Conservation (phyloP, 1,140 invertebrate species). For the Nebria ingens region DNA sequence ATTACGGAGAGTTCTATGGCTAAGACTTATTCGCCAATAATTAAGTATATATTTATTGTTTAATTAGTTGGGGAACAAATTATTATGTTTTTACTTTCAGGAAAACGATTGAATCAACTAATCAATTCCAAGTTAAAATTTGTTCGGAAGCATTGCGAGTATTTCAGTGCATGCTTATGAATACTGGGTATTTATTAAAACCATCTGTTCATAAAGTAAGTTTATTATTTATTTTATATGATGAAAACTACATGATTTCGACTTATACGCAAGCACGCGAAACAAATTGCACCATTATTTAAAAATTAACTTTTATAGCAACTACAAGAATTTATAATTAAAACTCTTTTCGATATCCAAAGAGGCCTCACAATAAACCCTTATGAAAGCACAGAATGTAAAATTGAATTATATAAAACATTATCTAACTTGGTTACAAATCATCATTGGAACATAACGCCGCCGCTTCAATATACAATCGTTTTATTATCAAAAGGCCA, state of each 20-base stretch:
- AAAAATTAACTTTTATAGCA: not conserved
- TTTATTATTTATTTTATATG: too few species aligned
- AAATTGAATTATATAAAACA: not conserved
- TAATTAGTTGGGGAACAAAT: not conserved
- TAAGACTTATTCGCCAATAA: not conserved
- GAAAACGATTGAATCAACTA: not conserved
- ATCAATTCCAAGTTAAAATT: not conserved
- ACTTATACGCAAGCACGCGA: too few species aligned
- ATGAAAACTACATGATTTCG: too few species aligned
- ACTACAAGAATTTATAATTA: constrained; percentile 1
- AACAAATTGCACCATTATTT: not conserved
- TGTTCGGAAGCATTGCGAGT: not conserved
- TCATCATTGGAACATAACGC: not conserved
- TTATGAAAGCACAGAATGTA: not conserved
- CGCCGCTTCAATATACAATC: not conserved
- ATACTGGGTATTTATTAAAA: not conserved
- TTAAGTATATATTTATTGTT: not conserved
- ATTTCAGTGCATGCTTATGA: not conserved
- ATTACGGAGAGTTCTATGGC: not conserved
- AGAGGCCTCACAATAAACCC: not conserved
- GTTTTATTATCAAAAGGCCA: not conserved
- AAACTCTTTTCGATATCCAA: not conserved
- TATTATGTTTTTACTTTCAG: not conserved
- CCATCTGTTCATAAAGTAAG: not conserved
- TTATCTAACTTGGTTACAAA: not conserved